These are phyloP conservation scores for Melanogrammus aeglefinus DNA, from an alignment of 2,797 vertebrate species.

Conservation along the genomic window DNA sequence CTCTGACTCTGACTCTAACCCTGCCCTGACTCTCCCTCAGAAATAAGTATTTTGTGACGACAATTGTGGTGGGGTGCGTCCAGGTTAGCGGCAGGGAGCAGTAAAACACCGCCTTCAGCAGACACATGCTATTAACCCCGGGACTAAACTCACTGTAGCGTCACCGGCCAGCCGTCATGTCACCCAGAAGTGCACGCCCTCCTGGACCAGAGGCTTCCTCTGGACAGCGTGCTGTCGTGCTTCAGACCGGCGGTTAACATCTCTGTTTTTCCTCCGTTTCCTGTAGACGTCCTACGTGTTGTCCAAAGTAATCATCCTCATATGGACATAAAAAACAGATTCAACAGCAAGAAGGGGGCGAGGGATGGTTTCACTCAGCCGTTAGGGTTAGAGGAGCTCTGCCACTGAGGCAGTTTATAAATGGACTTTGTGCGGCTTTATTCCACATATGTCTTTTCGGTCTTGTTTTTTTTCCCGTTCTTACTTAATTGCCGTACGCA, in stretches of 20 bases:
- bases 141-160: conserved; percentile 60
- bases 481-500: conserved; percentile 53
- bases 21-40: not conserved
- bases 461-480: conserved; percentile 25
- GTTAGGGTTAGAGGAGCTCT: not conserved
- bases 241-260: conserved; percentile 64
- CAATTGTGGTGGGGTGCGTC: not conserved
- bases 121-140: conserved; percentile 38
- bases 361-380: conserved; percentile 34
- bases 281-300: conserved; percentile 38
- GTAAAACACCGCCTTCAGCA: conserved; percentile 34
- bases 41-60: conserved; percentile 1
- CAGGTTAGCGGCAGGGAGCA: not conserved
- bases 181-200: conserved; percentile 59
- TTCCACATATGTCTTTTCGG: conserved; percentile 45
- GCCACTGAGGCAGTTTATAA: not conserved
- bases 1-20: not conserved
- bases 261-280: conserved; percentile 22
- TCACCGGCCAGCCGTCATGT: conserved; percentile 54
- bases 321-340: conserved; percentile 42
- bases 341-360: conserved; percentile 48
- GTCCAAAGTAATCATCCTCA: conserved; percentile 65
- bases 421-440: conserved; percentile 13
- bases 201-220: conserved; percentile 59
- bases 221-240: conserved; percentile 61